These are phyloP conservation scores for Orthosia gothica DNA, from an alignment of 2,888 invertebrate species.

Conservation along the genomic window DNA sequence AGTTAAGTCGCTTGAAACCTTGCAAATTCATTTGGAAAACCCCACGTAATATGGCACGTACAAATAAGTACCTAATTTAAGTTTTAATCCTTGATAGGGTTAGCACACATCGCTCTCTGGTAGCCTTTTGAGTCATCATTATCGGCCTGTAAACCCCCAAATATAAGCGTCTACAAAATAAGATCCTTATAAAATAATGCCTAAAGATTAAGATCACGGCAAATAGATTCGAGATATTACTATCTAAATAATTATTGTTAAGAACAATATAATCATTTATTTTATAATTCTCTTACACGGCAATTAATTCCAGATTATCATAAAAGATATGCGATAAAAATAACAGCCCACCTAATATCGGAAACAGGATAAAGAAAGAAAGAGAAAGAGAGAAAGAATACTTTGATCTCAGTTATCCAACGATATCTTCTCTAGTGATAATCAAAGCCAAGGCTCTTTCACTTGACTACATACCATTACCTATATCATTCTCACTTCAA, in stretches of 20 bases:
- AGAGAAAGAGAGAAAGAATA: too few species aligned
- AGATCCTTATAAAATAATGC: background rate
- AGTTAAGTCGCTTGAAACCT: background rate
- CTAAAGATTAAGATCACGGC: background rate
- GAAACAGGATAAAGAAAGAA: too few species aligned
- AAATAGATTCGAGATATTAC: background rate
- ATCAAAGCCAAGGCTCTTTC: background rate
- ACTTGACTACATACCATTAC: too few species aligned
- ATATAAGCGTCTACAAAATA: too few species aligned
- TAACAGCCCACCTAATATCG: background rate
- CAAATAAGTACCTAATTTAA: constrained; percentile 20
- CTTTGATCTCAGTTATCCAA: background rate
- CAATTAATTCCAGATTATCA: background rate
- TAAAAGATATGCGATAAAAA: background rate
- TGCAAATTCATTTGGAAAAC: constrained; percentile 45
- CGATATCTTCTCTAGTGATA: background rate
- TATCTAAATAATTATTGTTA: background rate
- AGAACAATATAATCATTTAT: too few species aligned
- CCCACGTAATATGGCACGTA: constrained; percentile 30
- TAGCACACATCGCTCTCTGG: background rate
- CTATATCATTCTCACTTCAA: too few species aligned
- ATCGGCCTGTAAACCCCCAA: background rate
- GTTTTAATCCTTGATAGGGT: constrained; percentile 23
- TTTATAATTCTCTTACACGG: background rate
- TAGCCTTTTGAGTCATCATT: background rate